phyloP scores from a whole-genome alignment of 2,113 vertebrate genomes.

The Cochlearius cochlearius region DNA sequence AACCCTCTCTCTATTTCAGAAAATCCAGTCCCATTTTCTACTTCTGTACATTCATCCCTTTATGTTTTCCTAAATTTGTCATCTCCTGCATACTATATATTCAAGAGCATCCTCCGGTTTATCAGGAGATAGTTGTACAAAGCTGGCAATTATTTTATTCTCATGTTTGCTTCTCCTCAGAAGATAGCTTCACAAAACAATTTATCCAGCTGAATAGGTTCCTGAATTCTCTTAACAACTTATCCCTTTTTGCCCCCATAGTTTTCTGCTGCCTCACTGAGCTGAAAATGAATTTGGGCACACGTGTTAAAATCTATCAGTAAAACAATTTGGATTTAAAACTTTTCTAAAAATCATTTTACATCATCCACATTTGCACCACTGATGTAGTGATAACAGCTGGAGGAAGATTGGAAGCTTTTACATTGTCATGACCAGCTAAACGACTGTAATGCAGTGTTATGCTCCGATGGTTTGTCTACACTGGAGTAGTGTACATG shows the following conservation, averaged over 20 bases:
- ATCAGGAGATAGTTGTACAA: background rate
- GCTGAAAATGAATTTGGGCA: background rate
- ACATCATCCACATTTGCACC: background rate
- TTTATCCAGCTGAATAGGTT: background rate
- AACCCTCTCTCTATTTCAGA: conserved; percentile 72
- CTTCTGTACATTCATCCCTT: background rate
- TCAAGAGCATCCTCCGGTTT: background rate
- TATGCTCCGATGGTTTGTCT: background rate
- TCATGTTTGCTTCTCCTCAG: background rate
- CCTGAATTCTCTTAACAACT: background rate
- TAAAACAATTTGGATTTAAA: background rate
- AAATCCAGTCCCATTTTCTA: conserved; percentile 72
- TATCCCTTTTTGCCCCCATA: background rate
- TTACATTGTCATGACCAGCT: background rate
- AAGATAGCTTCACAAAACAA: background rate
- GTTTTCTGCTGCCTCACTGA: background rate
- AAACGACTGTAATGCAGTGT: background rate
- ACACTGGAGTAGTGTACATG: background rate
- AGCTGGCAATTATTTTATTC: background rate
- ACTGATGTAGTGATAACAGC: background rate
- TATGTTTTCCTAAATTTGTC: background rate
- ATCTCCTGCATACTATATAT: background rate
- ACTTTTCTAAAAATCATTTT: background rate
- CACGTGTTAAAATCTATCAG: background rate
- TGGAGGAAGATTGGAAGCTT: background rate